A percentile compares a stretch with the other conserved stretches of the same genome.
Conservation (phyloP, 2,888 invertebrate species). For the Pristionchus japonicus region DNA sequence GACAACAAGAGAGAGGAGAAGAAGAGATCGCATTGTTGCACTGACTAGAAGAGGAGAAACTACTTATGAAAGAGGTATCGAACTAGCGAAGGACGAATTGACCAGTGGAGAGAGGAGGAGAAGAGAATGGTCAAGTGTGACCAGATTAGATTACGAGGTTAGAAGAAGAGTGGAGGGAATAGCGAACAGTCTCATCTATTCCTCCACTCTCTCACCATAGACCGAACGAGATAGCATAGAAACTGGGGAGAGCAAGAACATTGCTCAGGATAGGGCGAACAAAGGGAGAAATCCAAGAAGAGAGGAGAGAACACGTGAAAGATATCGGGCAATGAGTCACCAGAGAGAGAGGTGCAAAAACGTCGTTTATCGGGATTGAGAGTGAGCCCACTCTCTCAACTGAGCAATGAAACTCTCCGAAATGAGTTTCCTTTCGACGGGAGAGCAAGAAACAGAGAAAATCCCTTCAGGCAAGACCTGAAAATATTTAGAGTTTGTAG, state of each 20-base stretch:
- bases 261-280: background rate
- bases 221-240: no score
- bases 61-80: slow-evolving; percentile 1
- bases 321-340: background rate
- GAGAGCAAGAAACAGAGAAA: background rate
- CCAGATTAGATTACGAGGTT: background rate
- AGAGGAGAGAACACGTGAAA: slow-evolving; percentile 1
- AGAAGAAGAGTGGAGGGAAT: background rate
- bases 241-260: no score
- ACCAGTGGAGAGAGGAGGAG: background rate
- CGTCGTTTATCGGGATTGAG: background rate
- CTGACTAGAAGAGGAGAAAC: background rate
- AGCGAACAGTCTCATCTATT: no score
- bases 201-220: no score
- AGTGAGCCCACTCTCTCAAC: background rate
- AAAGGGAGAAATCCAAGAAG: background rate
- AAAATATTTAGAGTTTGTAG: background rate
- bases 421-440: background rate
- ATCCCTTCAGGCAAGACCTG: background rate
- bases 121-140: slow-evolving; percentile 14
- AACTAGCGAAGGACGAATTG: slow-evolving; percentile 1
- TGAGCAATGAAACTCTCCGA: background rate
- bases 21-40: background rate
- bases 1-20: background rate
- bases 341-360: background rate